phyloP scores from a whole-genome alignment of 2,113 vertebrate species.

The Corydoras maculifer region DNA sequence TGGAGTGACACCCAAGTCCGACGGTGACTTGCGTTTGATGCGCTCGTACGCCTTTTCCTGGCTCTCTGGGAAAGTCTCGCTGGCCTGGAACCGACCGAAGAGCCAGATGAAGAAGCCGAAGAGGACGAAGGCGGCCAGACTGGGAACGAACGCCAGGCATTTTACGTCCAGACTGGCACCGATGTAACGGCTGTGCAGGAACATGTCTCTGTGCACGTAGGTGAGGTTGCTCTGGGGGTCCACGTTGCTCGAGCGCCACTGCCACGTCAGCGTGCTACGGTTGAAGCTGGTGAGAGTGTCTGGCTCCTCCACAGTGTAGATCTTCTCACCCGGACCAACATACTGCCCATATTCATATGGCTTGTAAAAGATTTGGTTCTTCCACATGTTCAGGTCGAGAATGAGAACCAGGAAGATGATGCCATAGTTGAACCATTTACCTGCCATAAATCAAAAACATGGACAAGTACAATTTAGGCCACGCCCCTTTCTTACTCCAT shows the following conservation, averaged over 20 bases:
- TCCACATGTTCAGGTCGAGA: conserved; percentile 99
- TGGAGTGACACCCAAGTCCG: conserved; percentile 80
- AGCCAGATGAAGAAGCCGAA: conserved; percentile 94
- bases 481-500: too few species aligned
- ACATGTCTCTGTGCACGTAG: conserved; percentile 82
- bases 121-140: conserved; percentile 84
- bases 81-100: conserved; percentile 90
- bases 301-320: conserved; percentile 88
- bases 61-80: conserved; percentile 84
- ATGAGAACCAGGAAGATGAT: conserved; percentile 98
- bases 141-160: conserved; percentile 92
- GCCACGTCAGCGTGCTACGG: conserved; percentile 84
- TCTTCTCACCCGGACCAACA: conserved; percentile 89
- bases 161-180: conserved; percentile 86
- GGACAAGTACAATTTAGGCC: too few species aligned
- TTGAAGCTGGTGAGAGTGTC: conserved; percentile 86
- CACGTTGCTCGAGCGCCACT: conserved; percentile 81
- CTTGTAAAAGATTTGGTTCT: conserved; percentile 98
- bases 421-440: conserved; percentile 99
- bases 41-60: conserved; percentile 85
- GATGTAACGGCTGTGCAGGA: conserved; percentile 86
- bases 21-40: conserved; percentile 90
- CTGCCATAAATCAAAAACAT: conserved; percentile 56
- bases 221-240: conserved; percentile 78
- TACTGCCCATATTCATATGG: conserved; percentile 96